phyloP scores from a whole-genome alignment of 2,888 invertebrate species.

The Nasonovia ribisnigri region DNA sequence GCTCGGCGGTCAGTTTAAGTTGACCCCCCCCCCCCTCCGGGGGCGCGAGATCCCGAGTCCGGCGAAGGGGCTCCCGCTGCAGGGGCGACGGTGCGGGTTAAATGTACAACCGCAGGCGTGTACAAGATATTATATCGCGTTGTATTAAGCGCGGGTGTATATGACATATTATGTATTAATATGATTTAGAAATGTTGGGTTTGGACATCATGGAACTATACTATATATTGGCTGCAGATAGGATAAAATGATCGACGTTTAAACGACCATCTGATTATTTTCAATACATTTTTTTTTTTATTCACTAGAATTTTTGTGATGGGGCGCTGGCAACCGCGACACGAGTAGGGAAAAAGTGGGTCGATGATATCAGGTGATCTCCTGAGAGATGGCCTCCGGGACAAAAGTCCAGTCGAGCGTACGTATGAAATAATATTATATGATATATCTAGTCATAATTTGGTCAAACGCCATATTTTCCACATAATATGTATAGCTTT shows the following conservation, averaged over 20 bases:
- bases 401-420: neutral
- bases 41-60: neutral
- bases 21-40: no score
- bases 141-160: no score
- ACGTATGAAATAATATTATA: neutral
- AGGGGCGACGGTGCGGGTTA: neutral
- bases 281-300: no score
- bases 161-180: no score
- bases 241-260: no score
- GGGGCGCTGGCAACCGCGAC: neutral
- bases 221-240: no score
- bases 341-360: neutral
- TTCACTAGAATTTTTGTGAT: neutral
- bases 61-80: neutral
- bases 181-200: no score
- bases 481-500: neutral
- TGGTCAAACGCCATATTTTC: neutral
- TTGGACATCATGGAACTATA: no score
- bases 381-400: neutral
- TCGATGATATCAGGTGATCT: neutral
- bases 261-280: no score
- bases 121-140: no score
- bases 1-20: neutral
- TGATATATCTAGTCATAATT: neutral
- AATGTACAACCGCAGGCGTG: no score